Percentiles rank a stretch among this genome's conserved stretches.
Evolutionary conservation across 2,113 vertebrate genomes (phyloP).

Genomic region (Callipepla squamata): DNA sequence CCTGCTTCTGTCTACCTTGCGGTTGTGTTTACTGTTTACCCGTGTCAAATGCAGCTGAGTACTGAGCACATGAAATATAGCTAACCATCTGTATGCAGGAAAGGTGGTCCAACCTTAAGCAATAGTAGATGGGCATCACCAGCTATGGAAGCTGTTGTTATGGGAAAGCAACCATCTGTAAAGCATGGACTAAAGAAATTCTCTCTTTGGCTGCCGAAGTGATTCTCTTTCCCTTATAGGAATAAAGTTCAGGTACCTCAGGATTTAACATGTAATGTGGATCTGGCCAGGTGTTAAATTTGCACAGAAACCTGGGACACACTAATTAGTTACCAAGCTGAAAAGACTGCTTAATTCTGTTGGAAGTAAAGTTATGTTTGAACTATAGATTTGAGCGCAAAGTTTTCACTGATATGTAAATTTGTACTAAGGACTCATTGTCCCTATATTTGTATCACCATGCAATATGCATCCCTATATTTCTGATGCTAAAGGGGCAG

Average conservation of each 20-base stretch:
- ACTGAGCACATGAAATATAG: neutral
- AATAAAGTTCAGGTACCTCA: neutral
- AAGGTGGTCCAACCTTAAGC: neutral
- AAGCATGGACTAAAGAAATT: neutral
- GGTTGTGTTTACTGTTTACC: neutral
- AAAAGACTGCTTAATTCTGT: neutral
- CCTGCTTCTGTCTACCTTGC: neutral
- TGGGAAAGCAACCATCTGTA: neutral
- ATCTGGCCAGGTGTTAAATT: neutral
- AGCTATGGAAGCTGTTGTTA: neutral
- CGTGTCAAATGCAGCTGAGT: neutral
- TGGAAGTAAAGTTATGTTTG: neutral
- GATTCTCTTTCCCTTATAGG: neutral
- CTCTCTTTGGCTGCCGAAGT: neutral
- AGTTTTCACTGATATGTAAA: neutral
- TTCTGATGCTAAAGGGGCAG: neutral
- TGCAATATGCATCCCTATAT: neutral
- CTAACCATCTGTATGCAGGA: neutral
- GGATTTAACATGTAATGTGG: neutral
- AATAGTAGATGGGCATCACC: neutral
- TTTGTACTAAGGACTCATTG: neutral
- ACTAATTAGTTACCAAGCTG: neutral
- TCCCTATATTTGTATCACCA: neutral
- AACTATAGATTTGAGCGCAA: neutral
- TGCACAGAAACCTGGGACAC: neutral